Evolutionary conservation across 2,888 invertebrate species (phyloP).

Genomic region (Nemurella pictetii): DNA sequence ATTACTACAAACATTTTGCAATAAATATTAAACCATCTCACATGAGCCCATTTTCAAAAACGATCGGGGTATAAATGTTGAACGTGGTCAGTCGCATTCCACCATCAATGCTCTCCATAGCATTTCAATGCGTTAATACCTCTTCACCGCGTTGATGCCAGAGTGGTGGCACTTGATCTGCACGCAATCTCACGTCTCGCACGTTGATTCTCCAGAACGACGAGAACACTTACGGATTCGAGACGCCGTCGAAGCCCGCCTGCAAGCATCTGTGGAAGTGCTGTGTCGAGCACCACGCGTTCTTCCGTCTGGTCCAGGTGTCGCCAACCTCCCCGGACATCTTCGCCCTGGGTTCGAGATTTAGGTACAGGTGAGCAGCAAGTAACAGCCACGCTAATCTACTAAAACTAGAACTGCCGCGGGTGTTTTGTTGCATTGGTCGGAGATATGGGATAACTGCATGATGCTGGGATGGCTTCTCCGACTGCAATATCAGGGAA

Average conservation of each 20-base stretch:
- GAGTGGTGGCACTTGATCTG: no score
- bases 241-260: conserved; percentile 86
- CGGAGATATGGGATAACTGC: no score
- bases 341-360: conserved; percentile 76
- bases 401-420: not conserved
- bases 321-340: conserved; percentile 71
- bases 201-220: conserved; percentile 68
- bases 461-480: no score
- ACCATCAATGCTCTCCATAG: no score
- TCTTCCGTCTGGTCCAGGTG: conserved; percentile 84
- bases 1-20: not conserved
- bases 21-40: no score
- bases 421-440: not conserved
- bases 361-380: conserved; percentile 70
- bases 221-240: conserved; percentile 95
- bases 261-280: conserved; percentile 97
- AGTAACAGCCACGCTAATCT: not conserved
- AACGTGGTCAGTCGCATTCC: no score
- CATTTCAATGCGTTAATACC: not conserved
- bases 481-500: no score
- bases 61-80: no score
- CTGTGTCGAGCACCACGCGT: conserved; percentile 93
- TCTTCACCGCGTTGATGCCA: no score
- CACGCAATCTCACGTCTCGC: no score
- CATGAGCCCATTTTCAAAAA: no score